phyloP scores from a whole-genome alignment of 2,888 invertebrate species.

The Gasteruption jaculator region DNA sequence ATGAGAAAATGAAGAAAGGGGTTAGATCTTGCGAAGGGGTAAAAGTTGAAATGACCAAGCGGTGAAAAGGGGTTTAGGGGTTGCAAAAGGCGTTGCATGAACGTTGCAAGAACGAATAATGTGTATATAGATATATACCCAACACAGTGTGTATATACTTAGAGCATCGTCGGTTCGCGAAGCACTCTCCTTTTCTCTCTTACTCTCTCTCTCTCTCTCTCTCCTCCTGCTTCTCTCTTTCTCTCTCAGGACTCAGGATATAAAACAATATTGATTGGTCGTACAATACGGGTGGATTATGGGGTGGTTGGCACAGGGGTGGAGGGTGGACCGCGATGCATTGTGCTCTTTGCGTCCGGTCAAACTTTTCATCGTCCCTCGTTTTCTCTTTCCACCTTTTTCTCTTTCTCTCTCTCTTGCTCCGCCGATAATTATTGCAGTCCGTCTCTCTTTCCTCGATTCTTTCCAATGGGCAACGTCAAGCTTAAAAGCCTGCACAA shows the following conservation, averaged over 20 bases:
- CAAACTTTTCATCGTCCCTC: conserved; percentile 38
- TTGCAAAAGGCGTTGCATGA: too few species aligned
- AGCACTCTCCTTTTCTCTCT: too few species aligned
- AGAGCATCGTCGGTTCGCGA: too few species aligned
- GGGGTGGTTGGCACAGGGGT: conserved; percentile 36
- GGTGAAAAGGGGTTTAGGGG: too few species aligned
- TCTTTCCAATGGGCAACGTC: conserved; percentile 24
- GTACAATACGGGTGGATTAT: conserved; percentile 44
- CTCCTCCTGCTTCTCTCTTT: too few species aligned
- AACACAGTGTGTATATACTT: too few species aligned
- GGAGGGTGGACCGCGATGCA: conserved; percentile 40
- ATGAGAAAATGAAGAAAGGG: too few species aligned
- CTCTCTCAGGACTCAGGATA: conserved; percentile 39
- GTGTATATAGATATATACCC: neutral
- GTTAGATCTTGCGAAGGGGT: too few species aligned
- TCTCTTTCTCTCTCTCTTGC: conserved; percentile 14
- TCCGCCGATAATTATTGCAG: conserved; percentile 44
- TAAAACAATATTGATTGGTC: conserved; percentile 48
- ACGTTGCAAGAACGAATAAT: neutral
- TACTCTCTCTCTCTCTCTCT: too few species aligned
- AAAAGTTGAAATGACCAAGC: too few species aligned
- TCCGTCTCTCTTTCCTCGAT: conserved; percentile 31
- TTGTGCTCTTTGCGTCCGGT: conserved; percentile 39
- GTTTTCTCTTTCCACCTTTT: conserved; percentile 16
- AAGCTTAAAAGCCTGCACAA: conserved; percentile 23